Base-by-base conservation (phyloP, 2,888 invertebrate genomes). In the Limnephilus auricula region DNA sequence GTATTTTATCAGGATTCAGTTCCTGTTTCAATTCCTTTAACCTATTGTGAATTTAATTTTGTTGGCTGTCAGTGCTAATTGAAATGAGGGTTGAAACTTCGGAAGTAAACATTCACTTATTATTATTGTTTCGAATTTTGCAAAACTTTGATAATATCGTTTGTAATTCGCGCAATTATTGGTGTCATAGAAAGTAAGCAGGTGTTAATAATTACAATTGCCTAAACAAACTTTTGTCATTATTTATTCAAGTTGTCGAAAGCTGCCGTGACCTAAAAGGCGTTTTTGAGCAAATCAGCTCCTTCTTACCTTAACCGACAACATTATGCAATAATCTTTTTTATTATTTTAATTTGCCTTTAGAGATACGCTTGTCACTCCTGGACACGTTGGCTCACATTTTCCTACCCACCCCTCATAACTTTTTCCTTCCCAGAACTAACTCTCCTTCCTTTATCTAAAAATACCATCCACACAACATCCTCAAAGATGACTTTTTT, bases 161-260 rank as follows among this genome's bases (percentile, higher is more conserved):
- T 65, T 65, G n/a, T 65, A 65, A 65, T 65, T 65, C 65, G 25
- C n/a, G 65, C 65, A 65, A 65, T 65, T n/a, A 65, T 65, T 31
- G 80, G 79, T 32, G 89, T 80, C 50, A 65, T 80, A 18, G 91
- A 91, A 92, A 90, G 87, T 89, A 90, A 91, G 87, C 92, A 92
- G 92, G 92, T 92, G 92, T 90, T 92, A 92, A 92, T 92, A 92
- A 92, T 92, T 92, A 92, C 91, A 89, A 82, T 15, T 85, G 65
- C 90, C 50, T 40, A 45, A 84, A 25, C 34, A 92, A 92, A 92
- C 92, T 92, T 92, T 91, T 79, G 92, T 91, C 92, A 90, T 92
- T 92, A 92, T 92, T 92, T 91, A 87, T 32, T 30, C 31, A 65
- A 85, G 85, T 40, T 32, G 37, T 85, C 40, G 85, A 85, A 85